Base-by-base conservation (phyloP, 2,113 vertebrate genomes). In the Atherinomorus stipes region DNA sequence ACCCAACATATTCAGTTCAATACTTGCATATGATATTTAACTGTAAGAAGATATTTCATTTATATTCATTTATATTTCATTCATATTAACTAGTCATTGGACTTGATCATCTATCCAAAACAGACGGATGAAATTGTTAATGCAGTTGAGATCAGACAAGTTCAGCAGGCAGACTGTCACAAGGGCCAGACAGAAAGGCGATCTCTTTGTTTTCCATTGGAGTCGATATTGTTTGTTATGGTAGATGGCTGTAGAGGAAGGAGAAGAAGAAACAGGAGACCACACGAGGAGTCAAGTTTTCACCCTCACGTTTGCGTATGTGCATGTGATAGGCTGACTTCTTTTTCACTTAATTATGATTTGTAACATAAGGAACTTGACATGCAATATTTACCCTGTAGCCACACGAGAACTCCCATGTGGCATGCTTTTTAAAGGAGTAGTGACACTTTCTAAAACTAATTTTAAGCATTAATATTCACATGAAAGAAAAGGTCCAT, bases 211-310 rank as follows among this genome's bases (percentile, higher is more conserved):
- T 76, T 74, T 65, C 59, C 62, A 31, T 45, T 31, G n/a, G 34
- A 71, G 54, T 65, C 44, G 21, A 53, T 54, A 23, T 50, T 81
- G 78, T 81, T 85, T 83, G 34, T 79, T 79, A 77, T 73, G 60
- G 52, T 25, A 64, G 72, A 21, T 13, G 5, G 56, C 37, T 28
- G 28, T 37, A 38, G 71, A 73, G 42, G 68, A 65, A 60, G 66
- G 37, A 45, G 56, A 49, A 4, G 54, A 67, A 62, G 77, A 76
- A 76, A 83, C 10, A 0, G 44, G 72, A 84, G 8, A 61, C 67
- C 47, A 25, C 68, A 47, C 7, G 53, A 68, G 28, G 71, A 74
- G 63, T 76, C 70, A 40, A 38, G 75, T 86, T 84, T 22, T 23
- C 18, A 15, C 22, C 54, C 59, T 56, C 54, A 83, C 72, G 67